Base-by-base conservation (phyloP, 2,888 invertebrate genomes). In the Amblyteles armatorius region DNA sequence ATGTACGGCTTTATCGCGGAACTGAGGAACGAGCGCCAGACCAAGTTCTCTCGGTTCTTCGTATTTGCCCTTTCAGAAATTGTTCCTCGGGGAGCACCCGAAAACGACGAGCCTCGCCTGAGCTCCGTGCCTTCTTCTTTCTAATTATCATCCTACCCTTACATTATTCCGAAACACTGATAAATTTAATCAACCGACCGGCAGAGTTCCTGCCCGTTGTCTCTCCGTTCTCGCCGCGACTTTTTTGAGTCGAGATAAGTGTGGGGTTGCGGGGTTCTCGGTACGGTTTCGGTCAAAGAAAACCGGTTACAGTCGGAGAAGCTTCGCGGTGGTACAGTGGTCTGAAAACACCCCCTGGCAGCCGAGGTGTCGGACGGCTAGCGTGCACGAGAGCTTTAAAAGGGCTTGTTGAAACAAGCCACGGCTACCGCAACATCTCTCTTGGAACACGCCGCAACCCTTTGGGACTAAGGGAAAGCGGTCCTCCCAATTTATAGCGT, bases 41-140 rank as follows among this genome's bases (percentile, higher is more conserved):
- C 44, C 11, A 44, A 73, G 11, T n/a, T 16, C 60, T 44, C 26
- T 29, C 40, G 29, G 7, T 7, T 16, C 40, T 60, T 74, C 22
- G 73, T 60, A 60, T 60, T 40, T 55, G 26, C n/a, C 48, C 9
- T 26, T 63, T 16, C 9, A n/a, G 26, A 60, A 74, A 63, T 74
- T 48, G 48, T 74, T 74, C 60, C 36, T 55, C 29, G 19, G 60
- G 73, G 60, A 48, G 40, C 26, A n/a, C 36, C 22, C 26, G n/a
- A n/a, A 40, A 26, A 60, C 48, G 60, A 11, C 60, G 57, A 57
- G 4, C 57, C 26, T 22, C 26, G 26, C 22, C 11, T 26, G 11
- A 0, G 26, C 11, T 4, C 19, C 13, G 9, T 2, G 1, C 2
- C 11, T n/a, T 29, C 55, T 33, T 40, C 55, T 9, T 40, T 60